Percentiles rank a stretch among this genome's conserved stretches.
Conservation (phyloP, 2,113 vertebrate species). For the Carassius auratus region DNA sequence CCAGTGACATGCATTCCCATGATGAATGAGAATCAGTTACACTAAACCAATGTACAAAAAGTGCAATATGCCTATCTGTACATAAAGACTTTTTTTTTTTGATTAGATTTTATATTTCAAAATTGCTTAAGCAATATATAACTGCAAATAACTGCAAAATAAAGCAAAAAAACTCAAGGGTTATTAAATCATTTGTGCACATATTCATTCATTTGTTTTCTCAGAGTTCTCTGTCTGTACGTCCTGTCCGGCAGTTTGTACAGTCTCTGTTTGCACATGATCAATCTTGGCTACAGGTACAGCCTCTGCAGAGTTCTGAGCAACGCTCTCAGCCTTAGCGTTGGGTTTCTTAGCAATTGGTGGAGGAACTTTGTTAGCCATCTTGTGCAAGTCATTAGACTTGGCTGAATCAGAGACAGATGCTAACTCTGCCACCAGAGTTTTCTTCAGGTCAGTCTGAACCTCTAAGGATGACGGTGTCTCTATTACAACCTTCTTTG, state of each 20-base stretch:
- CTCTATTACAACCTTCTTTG: conserved; percentile 82
- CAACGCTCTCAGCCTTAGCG: conserved; percentile 54
- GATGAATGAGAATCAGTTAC: conserved; percentile 22
- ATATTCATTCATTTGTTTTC: conserved; percentile 19
- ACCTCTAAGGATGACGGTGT: conserved; percentile 70
- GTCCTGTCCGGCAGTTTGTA: conserved; percentile 69
- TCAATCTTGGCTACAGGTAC: conserved; percentile 42
- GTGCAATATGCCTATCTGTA: conserved; percentile 41
- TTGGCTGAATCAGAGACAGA: conserved; percentile 73
- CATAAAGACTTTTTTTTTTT: conserved; percentile 33
- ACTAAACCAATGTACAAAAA: conserved; percentile 35
- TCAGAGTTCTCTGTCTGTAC: conserved; percentile 53
- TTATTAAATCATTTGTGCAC: not conserved
- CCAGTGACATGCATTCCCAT: conserved; percentile 27
- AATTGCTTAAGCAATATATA: conserved; percentile 14
- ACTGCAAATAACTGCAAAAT: not conserved
- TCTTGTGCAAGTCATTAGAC: conserved; percentile 66
- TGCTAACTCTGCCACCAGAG: conserved; percentile 77
- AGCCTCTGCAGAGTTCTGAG: conserved; percentile 36
- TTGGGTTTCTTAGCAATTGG: conserved; percentile 90
- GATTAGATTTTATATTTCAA: conserved; percentile 1
- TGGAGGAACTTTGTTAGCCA: conserved; percentile 82
- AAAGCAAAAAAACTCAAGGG: conserved; percentile 8
- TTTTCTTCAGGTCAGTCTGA: conserved; percentile 76
- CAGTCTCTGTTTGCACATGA: conserved; percentile 59